Base-by-base conservation (phyloP, 37 sponge, comb jelly and placozoan species). In the Axinella damicornis region DNA sequence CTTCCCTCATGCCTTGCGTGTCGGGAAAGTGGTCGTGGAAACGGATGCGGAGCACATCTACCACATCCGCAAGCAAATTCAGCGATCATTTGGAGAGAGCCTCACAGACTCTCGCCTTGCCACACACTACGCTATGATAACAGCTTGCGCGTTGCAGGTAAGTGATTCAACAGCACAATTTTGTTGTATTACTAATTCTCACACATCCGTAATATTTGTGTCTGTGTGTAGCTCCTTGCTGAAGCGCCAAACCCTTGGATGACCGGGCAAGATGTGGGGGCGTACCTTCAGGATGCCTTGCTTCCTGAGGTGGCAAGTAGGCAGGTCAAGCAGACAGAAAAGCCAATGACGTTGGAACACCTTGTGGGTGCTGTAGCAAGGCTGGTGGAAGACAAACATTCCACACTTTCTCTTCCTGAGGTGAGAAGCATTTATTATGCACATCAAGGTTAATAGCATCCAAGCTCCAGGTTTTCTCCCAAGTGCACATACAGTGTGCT, bases 81-180 rank as follows among this genome's bases (percentile, higher is more conserved):
- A 69, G 37, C 14, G 5, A 22, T 33, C 32, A 69, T 33, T 27
- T 31, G 32, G 32, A 27, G 36, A 32, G 34, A 35, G 32, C 32
- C 69, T 69, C 21, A 36, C 34, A 21, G 69, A 69, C 69, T 69
- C 69, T 9, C 37, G 69, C 5, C 37, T 69, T 31, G 31, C 69
- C 1, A 69, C 69, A 32, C 69, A 69, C 37, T 69, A 69, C 31
- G 69, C 69, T 6, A 38, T 69, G 14, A 69, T 69, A 69, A 33
- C 37, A 22, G 69, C 69, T 22, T 69, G 69, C 37, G 32, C 69
- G 21, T 19, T 69, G 21, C 36, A 69, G 32, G 69, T 69, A 69
- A 31, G 34, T 33, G 36, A 31, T 38, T 69, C 34, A 9, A 65
- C 31, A 34, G 66, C 32, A 32, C 38, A 69, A 15, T 38, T 22